Base-by-base conservation (phyloP, 2,888 invertebrate species). In the Entomobrya multifasciata region DNA sequence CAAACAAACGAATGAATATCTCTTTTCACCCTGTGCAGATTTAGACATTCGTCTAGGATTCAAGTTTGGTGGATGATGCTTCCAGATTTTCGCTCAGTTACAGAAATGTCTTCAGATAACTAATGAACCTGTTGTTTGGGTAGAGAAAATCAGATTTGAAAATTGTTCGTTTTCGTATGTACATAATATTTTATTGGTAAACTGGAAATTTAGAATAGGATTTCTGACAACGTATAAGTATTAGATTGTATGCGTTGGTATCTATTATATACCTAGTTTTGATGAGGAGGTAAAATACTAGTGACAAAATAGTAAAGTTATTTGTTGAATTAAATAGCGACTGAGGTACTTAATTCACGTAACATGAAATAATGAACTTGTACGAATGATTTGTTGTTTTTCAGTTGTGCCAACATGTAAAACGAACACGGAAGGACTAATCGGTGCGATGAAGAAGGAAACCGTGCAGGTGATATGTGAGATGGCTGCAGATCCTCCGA, bases 371-470 rank as follows among this genome's bases (percentile, higher is more conserved):
- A 3, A 60, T 27, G 30, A 15, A 15, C n/a, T 27, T 60, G 15
- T 27, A 27, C n/a, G 60, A 65, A 65, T 41, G 41, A 15, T 60
- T 13, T 13, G 10, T 65, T 65, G 30, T 70, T 92, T n/a, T 92
- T 22, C 93, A 96, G 96, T 95, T 93, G 95, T 96, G 87, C 96
- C 96, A 89, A 94, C 96, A 70, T 91, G 91, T 86, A 91, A 90
- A 89, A 86, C 89, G 22, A 85, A 88, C 80, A 79, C 83, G 22
- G 90, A 91, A 77, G 90, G 90, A 52, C 78, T 97, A 76, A 95
- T 96, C 91, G 97, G 97, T 0, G 97, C 97, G 74, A 93, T 97
- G 91, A 96, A 97, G 93, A 96, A 96, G 92, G 97, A 97, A 93
- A 96, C 96, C n/a, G 95, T 97, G 84, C 95, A 95, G 82, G 93